Evolutionary conservation across 2,888 invertebrate species (phyloP).

Genomic region (Drosophila bunnanda): DNA sequence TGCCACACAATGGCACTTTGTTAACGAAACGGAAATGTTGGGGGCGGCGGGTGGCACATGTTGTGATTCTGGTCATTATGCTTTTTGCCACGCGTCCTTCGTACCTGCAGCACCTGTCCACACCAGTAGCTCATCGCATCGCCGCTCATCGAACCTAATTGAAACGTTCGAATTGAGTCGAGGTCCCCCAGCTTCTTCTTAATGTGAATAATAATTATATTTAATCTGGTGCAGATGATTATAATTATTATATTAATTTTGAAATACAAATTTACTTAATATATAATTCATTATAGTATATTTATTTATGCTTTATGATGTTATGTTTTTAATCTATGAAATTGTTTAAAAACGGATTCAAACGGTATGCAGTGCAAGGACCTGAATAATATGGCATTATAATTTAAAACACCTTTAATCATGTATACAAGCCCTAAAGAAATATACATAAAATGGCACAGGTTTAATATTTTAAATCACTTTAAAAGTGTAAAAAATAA

Average conservation of each 20-base stretch:
- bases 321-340: too few species aligned
- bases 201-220: not conserved
- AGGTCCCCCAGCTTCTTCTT: conserved; percentile 7
- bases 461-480: too few species aligned
- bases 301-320: too few species aligned
- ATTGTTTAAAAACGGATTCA: too few species aligned
- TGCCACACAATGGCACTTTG: conserved; percentile 73
- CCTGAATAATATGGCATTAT: too few species aligned
- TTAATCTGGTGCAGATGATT: not conserved
- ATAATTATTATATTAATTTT: too few species aligned
- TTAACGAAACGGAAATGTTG: conserved; percentile 76
- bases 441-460: too few species aligned
- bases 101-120: not conserved
- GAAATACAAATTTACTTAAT: too few species aligned
- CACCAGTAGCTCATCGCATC: conserved; percentile 1
- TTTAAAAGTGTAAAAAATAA: too few species aligned
- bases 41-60: conserved; percentile 54
- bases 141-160: conserved; percentile 36
- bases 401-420: too few species aligned
- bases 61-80: conserved; percentile 65
- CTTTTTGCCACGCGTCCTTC: conserved; percentile 1
- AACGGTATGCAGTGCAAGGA: too few species aligned
- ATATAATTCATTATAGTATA: not conserved
- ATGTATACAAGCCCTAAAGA: too few species aligned
- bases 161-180: conserved; percentile 49